These are phyloP conservation scores for Oscheius onirici DNA, from an alignment of 2,888 invertebrate species.

Conservation along the genomic window DNA sequence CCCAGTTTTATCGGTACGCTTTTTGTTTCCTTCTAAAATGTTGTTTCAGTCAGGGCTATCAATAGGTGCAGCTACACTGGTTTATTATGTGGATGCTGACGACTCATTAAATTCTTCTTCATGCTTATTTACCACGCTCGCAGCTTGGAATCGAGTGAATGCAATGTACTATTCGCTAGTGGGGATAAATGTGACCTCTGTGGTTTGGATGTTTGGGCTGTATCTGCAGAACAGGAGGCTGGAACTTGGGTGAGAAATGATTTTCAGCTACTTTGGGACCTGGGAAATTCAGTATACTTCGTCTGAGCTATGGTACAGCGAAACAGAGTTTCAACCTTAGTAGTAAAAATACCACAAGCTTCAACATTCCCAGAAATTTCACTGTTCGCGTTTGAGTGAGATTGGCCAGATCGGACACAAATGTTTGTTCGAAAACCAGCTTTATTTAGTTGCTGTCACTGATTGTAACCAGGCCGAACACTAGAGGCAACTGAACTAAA, in stretches of 20 bases:
- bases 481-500: no score
- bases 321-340: no score
- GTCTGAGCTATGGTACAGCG: background rate
- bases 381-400: no score
- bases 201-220: constrained; percentile 8
- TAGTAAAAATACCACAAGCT: no score
- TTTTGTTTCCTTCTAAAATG: background rate
- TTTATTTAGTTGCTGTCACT: no score
- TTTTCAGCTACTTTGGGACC: no score
- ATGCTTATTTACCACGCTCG: constrained; percentile 13
- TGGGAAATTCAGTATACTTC: no score
- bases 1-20: background rate
- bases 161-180: constrained; percentile 8
- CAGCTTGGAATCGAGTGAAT: constrained; percentile 13
- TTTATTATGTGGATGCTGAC: constrained; percentile 2
- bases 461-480: no score
- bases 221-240: constrained; percentile 5
- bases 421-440: no score
- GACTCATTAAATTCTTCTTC: constrained; percentile 8
- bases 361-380: no score
- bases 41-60: background rate
- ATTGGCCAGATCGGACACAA: no score
- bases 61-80: background rate
- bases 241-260: background rate
- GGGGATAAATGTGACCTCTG: background rate